Evolutionary conservation across 2,888 invertebrate genomes (phyloP).

Genomic region (Lepas anatifera): DNA sequence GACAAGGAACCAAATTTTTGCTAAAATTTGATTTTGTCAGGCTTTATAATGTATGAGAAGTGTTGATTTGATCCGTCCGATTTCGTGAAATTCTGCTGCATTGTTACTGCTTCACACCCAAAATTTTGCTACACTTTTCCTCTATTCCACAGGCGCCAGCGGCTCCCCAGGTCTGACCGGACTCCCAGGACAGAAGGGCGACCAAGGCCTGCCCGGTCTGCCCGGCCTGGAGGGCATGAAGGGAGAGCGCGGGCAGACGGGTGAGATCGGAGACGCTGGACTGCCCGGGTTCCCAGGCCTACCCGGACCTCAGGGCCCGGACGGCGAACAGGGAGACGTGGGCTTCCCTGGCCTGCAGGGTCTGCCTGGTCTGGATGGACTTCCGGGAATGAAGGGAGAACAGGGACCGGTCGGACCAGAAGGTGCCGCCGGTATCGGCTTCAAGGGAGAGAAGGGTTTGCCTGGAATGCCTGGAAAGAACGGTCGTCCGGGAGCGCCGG

Average conservation of each 20-base stretch:
- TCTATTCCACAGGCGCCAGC: conserved; percentile 35
- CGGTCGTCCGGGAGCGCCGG: conserved; percentile 54
- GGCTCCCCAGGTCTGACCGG: conserved; percentile 39
- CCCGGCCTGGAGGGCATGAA: conserved; percentile 45
- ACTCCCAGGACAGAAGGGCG: conserved; percentile 54
- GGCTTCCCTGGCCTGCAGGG: conserved; percentile 50
- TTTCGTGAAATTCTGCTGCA: too few relatives aligned
- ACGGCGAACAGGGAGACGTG: conserved; percentile 52
- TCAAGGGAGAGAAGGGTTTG: conserved; percentile 38
- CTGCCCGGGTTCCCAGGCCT: conserved; percentile 39
- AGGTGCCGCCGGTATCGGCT: conserved; percentile 24
- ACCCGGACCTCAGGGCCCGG: conserved; percentile 47
- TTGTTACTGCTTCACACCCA: too few relatives aligned
- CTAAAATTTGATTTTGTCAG: too few relatives aligned
- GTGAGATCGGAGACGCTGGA: conserved; percentile 54
- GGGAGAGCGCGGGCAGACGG: conserved; percentile 69
- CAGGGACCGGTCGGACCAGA: conserved; percentile 21
- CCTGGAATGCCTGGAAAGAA: conserved; percentile 45
- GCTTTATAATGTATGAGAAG: too few relatives aligned
- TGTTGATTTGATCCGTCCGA: too few relatives aligned
- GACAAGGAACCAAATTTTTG: too few relatives aligned
- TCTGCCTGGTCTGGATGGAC: conserved; percentile 26
- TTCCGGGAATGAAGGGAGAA: conserved; percentile 21
- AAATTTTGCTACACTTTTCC: too few relatives aligned
- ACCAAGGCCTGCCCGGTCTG: conserved; percentile 38